Percentiles rank a stretch among this genome's conserved stretches.
Evolutionary conservation across 2,797 vertebrate species (phyloP).

Genomic region (Epinephelus awoara): DNA sequence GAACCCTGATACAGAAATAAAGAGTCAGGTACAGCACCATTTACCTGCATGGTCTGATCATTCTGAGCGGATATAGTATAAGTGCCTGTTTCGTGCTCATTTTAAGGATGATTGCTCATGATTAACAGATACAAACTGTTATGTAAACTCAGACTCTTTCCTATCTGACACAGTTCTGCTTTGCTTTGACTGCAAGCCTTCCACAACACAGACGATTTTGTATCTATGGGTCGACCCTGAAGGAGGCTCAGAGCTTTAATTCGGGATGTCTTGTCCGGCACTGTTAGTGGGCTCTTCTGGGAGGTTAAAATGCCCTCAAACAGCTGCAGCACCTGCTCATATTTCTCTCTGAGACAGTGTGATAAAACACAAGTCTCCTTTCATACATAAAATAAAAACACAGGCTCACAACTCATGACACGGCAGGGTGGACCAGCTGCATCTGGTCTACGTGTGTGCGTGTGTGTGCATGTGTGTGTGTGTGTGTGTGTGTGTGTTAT

Average conservation of each 20-base stretch:
- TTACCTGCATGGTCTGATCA: no score
- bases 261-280: conserved; percentile 42
- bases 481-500: conserved; percentile 7
- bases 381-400: conserved; percentile 74
- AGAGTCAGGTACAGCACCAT: no score
- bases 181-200: conserved; percentile 4
- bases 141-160: not conserved
- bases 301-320: conserved; percentile 67
- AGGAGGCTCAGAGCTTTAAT: conserved; percentile 35
- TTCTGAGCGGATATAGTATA: no score
- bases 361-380: conserved; percentile 70
- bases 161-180: not conserved
- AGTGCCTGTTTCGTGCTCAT: not conserved
- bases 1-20: no score
- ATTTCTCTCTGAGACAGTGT: conserved; percentile 71
- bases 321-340: conserved; percentile 71
- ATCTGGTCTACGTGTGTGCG: conserved; percentile 28
- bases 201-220: conserved; percentile 27
- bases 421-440: conserved; percentile 51
- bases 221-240: conserved; percentile 19
- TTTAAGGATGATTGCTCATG: not conserved
- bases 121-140: not conserved
- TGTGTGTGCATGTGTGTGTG: conserved; percentile 23
- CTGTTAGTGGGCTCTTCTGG: conserved; percentile 48
- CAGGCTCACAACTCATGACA: conserved; percentile 69